Conservation (phyloP, 2,888 invertebrate genomes). For the Prenolepis imparis region DNA sequence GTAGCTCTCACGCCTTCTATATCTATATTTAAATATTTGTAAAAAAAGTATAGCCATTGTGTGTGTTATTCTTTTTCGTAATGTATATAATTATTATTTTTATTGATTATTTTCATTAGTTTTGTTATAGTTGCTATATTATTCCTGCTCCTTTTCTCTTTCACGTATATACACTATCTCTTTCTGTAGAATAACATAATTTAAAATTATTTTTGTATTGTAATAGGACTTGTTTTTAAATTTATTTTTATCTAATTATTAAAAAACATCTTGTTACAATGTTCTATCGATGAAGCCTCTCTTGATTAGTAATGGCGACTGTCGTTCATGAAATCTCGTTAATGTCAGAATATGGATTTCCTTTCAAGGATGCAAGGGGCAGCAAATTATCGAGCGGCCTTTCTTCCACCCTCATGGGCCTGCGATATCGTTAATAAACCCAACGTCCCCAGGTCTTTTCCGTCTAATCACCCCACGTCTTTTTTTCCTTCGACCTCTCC, state of each 20-base stretch:
- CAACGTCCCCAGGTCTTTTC: conserved; percentile 81
- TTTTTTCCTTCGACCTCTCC: conserved; percentile 64
- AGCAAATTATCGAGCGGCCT: conserved; percentile 83
- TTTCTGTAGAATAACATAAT: background rate
- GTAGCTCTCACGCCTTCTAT: background rate
- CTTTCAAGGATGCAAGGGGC: conserved; percentile 80
- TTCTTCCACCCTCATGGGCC: conserved; percentile 76
- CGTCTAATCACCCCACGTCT: conserved; percentile 84
- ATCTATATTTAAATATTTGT: background rate
- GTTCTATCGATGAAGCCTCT: conserved; percentile 16
- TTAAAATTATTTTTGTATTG: background rate
- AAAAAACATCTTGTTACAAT: background rate
- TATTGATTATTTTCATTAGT: background rate
- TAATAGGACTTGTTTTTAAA: background rate
- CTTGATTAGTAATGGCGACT: conserved; percentile 68
- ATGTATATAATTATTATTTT: background rate
- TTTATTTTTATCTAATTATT: background rate
- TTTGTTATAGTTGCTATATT: background rate
- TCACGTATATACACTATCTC: no score
- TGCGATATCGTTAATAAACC: conserved; percentile 84
- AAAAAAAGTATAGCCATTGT: background rate
- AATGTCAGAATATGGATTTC: conserved; percentile 78
- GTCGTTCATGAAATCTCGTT: conserved; percentile 76
- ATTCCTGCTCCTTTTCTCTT: background rate
- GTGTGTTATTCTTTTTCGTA: background rate